phyloP scores from a whole-genome alignment of 1,140 invertebrate species.

The Ceratosolen fusciceps region DNA sequence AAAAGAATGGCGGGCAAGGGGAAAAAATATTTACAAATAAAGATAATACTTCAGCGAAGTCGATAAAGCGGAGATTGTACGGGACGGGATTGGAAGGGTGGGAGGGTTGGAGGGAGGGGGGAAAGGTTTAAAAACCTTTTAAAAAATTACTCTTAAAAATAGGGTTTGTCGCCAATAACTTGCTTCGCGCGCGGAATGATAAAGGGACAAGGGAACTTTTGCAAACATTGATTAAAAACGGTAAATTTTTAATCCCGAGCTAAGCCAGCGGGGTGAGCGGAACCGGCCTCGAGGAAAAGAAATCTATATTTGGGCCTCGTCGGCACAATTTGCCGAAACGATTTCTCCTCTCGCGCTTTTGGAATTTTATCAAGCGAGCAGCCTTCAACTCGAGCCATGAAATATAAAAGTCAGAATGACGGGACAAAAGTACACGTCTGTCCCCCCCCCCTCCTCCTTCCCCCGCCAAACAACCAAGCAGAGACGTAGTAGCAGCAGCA shows the following conservation, averaged over 20 bases:
- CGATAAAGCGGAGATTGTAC: too few species aligned
- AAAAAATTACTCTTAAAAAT: slow-evolving; percentile 24
- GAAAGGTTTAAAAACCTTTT: slow-evolving; percentile 12
- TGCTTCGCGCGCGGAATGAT: not conserved
- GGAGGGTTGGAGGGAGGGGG: too few species aligned
- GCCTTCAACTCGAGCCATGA: not conserved
- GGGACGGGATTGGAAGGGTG: too few species aligned
- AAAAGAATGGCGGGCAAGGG: too few species aligned
- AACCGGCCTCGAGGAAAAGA: too few species aligned
- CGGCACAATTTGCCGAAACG: slow-evolving; percentile 7
- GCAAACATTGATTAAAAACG: slow-evolving; percentile 38
- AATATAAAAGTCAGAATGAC: not conserved
- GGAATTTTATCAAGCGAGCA: slow-evolving; percentile 1
- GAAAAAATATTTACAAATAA: too few species aligned
- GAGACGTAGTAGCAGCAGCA: slow-evolving; percentile 4
- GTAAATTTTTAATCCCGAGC: slow-evolving; percentile 37
- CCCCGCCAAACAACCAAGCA: too few species aligned
- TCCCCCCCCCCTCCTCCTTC: too few species aligned
- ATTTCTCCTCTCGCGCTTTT: not conserved
- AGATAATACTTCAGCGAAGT: slow-evolving; percentile 17
- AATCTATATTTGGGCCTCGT: slow-evolving; percentile 20
- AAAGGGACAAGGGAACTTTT: slow-evolving; percentile 40
- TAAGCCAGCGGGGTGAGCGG: not conserved
- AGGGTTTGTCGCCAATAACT: not conserved
- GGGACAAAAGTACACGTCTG: not conserved